Evolutionary conservation across 2,797 vertebrate genomes (phyloP).

Genomic region (Darevskia nairensis): DNA sequence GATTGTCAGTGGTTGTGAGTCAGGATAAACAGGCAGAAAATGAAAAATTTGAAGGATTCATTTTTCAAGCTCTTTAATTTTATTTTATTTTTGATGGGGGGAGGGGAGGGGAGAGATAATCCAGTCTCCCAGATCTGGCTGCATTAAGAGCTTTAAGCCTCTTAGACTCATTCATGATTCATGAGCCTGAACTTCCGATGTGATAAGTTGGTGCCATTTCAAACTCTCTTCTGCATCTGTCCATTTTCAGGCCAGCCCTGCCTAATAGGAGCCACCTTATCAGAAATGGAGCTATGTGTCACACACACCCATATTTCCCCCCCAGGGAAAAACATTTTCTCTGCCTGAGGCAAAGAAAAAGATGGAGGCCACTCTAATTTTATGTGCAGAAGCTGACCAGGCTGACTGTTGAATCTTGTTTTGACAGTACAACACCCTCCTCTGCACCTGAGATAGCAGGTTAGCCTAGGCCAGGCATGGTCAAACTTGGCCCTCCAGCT

Average conservation of each 20-base stretch:
- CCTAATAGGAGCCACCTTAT: background rate
- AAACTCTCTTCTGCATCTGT: background rate
- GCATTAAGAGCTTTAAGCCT: background rate
- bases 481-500: no score
- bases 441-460: background rate
- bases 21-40: conserved; percentile 19
- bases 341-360: background rate
- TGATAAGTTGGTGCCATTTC: background rate
- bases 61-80: background rate
- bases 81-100: no score
- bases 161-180: background rate
- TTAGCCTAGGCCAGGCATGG: background rate
- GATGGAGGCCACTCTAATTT: background rate
- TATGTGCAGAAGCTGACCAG: background rate
- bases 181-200: background rate
- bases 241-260: background rate
- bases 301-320: background rate
- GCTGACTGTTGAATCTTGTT: background rate
- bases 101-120: background rate
- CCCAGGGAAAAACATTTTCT: background rate
- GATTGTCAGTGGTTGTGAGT: conserved; percentile 16
- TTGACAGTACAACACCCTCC: background rate
- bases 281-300: background rate
- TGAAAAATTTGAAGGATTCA: conserved; percentile 24
- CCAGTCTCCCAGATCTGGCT: background rate